phyloP scores from a whole-genome alignment of 1,140 invertebrate species.

The Platyura marginata region DNA sequence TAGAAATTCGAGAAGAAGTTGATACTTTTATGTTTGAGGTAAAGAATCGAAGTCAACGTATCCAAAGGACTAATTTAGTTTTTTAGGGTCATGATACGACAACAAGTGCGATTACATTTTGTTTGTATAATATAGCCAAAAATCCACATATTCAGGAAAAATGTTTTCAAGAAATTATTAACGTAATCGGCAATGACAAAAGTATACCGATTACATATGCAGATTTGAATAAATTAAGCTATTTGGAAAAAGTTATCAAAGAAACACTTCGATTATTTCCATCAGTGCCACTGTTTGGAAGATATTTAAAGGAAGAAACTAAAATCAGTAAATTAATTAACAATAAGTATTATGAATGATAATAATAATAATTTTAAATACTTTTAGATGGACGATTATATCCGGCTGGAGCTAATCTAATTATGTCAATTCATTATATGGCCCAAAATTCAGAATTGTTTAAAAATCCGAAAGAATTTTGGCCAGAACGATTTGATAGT shows the following conservation, averaged over 20 bases:
- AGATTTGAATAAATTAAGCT: constrained; percentile 31
- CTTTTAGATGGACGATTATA: not conserved
- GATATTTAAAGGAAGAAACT: constrained; percentile 25
- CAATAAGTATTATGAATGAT: not conserved
- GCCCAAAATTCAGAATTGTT: constrained; percentile 11
- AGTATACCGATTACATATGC: constrained; percentile 20
- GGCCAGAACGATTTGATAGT: constrained; percentile 47
- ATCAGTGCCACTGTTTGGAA: constrained; percentile 36
- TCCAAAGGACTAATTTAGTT: not conserved
- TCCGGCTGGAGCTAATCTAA: not conserved
- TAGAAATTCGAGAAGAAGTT: constrained; percentile 51
- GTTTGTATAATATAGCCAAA: constrained; percentile 31
- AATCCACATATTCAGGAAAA: constrained; percentile 36
- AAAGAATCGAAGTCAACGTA: constrained; percentile 8
- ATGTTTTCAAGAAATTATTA: constrained; percentile 34
- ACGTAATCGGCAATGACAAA: constrained; percentile 27
- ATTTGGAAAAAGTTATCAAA: constrained; percentile 43
- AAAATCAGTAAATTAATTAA: constrained; percentile 11
- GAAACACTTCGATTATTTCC: constrained; percentile 39
- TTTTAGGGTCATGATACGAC: constrained; percentile 39
- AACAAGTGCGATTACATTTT: constrained; percentile 33
- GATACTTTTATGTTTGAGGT: constrained; percentile 66
- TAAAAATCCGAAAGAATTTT: constrained; percentile 25
- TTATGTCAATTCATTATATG: not conserved
- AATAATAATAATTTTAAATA: not conserved